Percentiles rank a stretch among this genome's conserved stretches.
Evolutionary conservation across 2,888 invertebrate genomes (phyloP).

Genomic region (Willowsia nigromaculata): DNA sequence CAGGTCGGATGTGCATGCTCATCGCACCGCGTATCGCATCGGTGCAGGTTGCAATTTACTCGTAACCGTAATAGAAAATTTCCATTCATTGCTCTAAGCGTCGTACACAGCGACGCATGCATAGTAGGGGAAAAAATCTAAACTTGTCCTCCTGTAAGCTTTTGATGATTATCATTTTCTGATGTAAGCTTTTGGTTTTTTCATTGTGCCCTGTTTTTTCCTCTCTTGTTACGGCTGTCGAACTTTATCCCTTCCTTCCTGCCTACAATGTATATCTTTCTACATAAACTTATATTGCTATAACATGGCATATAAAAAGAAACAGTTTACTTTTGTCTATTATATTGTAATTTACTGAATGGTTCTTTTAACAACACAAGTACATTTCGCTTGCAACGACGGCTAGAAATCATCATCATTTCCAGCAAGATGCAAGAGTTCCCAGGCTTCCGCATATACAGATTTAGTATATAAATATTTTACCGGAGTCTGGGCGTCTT

Average conservation of each 20-base stretch:
- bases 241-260: background rate
- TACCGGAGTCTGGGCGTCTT: background rate
- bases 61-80: background rate
- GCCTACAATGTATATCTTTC: background rate
- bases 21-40: background rate
- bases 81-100: background rate
- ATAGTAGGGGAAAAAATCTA: no score
- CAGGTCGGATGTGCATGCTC: conserved; percentile 3
- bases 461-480: no score
- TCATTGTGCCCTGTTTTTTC: background rate
- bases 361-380: background rate
- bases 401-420: no score
- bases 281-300: no score
- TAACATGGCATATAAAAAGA: background rate
- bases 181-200: background rate
- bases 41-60: conserved; percentile 2
- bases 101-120: no score
- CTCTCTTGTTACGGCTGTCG: background rate
- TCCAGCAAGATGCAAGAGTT: no score
- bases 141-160: background rate
- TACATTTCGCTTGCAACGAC: no score
- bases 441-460: no score
- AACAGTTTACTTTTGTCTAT: background rate
- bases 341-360: background rate
- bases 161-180: background rate